A percentile compares a stretch with the other conserved stretches of the same genome.
Evolutionary conservation across 2,888 invertebrate genomes (phyloP).

Genomic region (Erebia epiphron): DNA sequence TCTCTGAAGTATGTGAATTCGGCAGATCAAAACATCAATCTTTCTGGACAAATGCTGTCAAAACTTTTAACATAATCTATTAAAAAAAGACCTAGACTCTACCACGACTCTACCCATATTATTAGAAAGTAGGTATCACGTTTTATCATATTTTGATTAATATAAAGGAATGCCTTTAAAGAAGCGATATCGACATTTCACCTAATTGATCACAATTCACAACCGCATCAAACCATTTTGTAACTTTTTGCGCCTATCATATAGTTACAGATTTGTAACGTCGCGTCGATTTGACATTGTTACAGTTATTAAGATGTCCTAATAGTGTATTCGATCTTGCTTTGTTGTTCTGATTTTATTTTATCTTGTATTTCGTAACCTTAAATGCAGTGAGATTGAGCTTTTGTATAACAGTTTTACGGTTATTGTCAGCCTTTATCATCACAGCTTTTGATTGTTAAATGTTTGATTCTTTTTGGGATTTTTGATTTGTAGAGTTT

Average conservation of each 20-base stretch:
- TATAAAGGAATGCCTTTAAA: slow-evolving; percentile 2
- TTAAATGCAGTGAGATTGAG: slow-evolving; percentile 4
- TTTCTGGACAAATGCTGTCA: neutral
- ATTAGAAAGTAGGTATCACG: slow-evolving; percentile 18
- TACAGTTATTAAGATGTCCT: slow-evolving; percentile 49
- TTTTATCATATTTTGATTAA: slow-evolving; percentile 16
- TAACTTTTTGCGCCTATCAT: slow-evolving; percentile 58
- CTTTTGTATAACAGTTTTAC: slow-evolving; percentile 26
- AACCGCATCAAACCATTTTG: slow-evolving; percentile 56
- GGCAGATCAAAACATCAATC: neutral
- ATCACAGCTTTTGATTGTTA: neutral
- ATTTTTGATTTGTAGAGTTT: neutral
- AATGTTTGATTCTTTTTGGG: neutral
- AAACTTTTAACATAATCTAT: neutral
- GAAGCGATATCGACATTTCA: slow-evolving; percentile 41
- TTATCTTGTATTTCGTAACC: neutral
- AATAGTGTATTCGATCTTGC: slow-evolving; percentile 26
- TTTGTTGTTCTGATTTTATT: slow-evolving; percentile 2
- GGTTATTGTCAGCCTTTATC: slow-evolving; percentile 10
- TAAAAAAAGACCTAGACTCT: neutral
- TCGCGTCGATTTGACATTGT: slow-evolving; percentile 60
- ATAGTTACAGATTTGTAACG: slow-evolving; percentile 51
- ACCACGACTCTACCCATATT: neutral
- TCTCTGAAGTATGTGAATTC: neutral
- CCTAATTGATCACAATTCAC: slow-evolving; percentile 63